A percentile compares a stretch with the other conserved stretches of the same genome.
Conservation (phyloP, 2,888 invertebrate genomes). For the Urechis unicinctus region DNA sequence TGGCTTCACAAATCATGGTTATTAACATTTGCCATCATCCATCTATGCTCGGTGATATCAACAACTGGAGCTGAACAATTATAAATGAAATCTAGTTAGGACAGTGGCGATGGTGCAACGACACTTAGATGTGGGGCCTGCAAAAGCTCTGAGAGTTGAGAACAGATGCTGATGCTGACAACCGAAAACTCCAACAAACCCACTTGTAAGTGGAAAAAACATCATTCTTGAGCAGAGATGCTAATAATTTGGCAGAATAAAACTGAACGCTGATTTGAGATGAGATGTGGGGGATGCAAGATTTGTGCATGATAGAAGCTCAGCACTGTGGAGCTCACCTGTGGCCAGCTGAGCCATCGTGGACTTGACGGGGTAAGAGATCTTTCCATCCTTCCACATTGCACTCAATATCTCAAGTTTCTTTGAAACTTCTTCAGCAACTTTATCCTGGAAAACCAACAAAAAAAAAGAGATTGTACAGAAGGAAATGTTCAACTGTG, state of each 20-base stretch:
- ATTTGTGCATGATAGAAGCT: too few species aligned
- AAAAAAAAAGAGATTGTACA: background rate
- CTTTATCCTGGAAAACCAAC: conserved; percentile 20
- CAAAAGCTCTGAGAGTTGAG: too few species aligned
- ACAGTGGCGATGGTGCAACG: too few species aligned
- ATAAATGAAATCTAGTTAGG: too few species aligned
- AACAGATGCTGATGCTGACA: too few species aligned
- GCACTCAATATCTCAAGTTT: conserved; percentile 28
- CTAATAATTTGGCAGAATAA: background rate
- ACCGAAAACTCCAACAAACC: background rate
- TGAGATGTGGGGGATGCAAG: too few species aligned
- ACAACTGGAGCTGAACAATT: too few species aligned
- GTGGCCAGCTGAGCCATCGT: conserved; percentile 27
- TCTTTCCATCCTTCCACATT: conserved; percentile 28
- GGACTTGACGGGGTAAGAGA: conserved; percentile 32
- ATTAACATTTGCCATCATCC: too few species aligned
- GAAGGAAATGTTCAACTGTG: too few species aligned
- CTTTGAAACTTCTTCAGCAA: conserved; percentile 29
- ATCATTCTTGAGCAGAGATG: background rate
- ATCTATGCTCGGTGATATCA: too few species aligned
- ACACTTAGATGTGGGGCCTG: too few species aligned
- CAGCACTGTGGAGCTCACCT: conserved; percentile 18
- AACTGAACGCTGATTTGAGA: background rate
- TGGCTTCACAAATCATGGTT: too few species aligned
- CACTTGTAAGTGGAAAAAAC: background rate